Base-by-base conservation (phyloP, 2,888 invertebrate genomes). In the Sarcophaga caerulescens region DNA sequence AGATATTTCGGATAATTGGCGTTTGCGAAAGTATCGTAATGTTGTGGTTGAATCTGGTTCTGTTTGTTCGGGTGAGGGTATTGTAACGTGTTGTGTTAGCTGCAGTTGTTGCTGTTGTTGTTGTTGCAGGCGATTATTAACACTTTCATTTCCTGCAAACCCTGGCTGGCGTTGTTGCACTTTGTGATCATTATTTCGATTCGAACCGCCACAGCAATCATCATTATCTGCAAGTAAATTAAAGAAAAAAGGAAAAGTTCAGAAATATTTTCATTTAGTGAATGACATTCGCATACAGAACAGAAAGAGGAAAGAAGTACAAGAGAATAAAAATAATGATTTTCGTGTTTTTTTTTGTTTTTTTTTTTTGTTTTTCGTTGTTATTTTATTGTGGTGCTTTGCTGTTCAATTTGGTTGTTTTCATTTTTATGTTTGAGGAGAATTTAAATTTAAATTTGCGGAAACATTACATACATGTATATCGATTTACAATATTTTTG, bases 11-110 rank as follows among this genome's bases (percentile, higher is more conserved):
- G 81, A 81, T 8, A 62, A 66, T 78, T 89, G 89, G 62, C 90
- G 90, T 62, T 91, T 92, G 4, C 92, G 92, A 79, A 90, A 92
- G 47, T 91, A 91, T 8, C 92, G 90, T 83, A 92, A 78, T 14
- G 91, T 91, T 10, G 91, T 92, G 25, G 92, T 91, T 23, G 92
- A 92, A 69, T 92, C 92, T 71, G 92, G 92, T 85, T 92, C 92
- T 17, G 92, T 91, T 89, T 92, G 92, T 82, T 91, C 91, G n/a
- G 91, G 91, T 70, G 91, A 91, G 0, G 91, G 91, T 84, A 92
- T 59, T 10, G 90, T 91, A 69, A 90, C 87, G 59, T 90, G 89
- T 80, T 71, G 81, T 25, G 63, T 45, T 62, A 17, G 69, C 14
- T 79, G 75, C 17, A 69, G 73, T 47, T 71, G 25, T 8, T 59